Evolutionary conservation across 2,888 invertebrate species (phyloP), one percentile per base, ranked within the genome.

Genomic region (Cybosia mesomella): DNA sequence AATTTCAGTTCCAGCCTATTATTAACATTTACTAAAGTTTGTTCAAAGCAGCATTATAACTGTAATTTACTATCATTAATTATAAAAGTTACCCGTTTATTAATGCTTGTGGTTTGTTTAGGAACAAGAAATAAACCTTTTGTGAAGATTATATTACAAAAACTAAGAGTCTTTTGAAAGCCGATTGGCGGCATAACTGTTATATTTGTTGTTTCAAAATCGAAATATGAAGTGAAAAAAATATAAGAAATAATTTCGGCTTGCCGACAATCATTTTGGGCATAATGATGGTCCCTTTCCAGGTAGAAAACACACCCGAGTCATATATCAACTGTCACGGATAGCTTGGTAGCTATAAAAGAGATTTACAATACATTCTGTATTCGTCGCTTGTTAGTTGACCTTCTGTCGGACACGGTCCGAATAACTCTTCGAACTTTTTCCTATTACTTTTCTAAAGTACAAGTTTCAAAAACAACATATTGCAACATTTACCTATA

Each of bases 291-390:
- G 91, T 88, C 93, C 94, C 89, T 90, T 91, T 90, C 88, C 94
- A 95, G 95, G 95, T 95, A 95, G 92, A 91, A 83, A 90, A 90
- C 84, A 89, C 89, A 90, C 91, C 91, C 87, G 91, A 93, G 92
- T 91, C 89, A 92, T 95, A 94, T 94, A 93, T 94, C 91, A 94
- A 91, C 91, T 89, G 93, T 90, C 94, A 92, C 83, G 90, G 90
- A 89, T 89, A 88, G 86, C 84, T 85, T 90, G 85, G 92, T 88
- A 90, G 91, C 91, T 88, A 92, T 94, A 92, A 94, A 93, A 89
- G 88, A 91, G 92, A 92, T 93, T 95, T 94, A 94, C 91, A 93
- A 94, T 93, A 89, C 88, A 87, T 87, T 86, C 85, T 87, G 85
- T 90, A 94, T 94, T 92, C 88, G 89, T 91, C 87, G 87, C 90